Evolutionary conservation across 2,113 vertebrate species (phyloP).

Genomic region (Lepidothrix coronata): DNA sequence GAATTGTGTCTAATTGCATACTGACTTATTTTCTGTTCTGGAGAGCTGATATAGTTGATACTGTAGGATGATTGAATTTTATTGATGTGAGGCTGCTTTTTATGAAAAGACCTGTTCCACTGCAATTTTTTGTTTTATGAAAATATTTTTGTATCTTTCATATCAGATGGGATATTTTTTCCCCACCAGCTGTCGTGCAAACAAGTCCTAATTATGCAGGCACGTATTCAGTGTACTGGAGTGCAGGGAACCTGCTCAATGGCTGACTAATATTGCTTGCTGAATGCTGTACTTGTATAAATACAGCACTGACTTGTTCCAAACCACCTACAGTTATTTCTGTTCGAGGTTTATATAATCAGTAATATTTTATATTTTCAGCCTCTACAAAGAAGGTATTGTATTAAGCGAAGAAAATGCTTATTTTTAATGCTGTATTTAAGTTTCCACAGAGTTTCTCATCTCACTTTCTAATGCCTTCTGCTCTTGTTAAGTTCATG

Average conservation of each 20-base stretch:
- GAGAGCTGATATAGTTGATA: neutral
- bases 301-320: conserved; percentile 26
- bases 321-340: conserved; percentile 29
- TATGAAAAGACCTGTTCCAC: neutral
- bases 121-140: conserved; percentile 1
- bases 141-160: conserved; percentile 21
- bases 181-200: conserved; percentile 28
- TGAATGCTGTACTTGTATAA: conserved; percentile 16
- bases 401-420: neutral
- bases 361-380: conserved; percentile 1
- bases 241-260: conserved; percentile 29
- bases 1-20: conserved; percentile 34
- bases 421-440: neutral
- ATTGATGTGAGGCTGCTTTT: neutral
- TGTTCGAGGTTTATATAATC: conserved; percentile 12
- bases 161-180: conserved; percentile 22
- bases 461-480: neutral
- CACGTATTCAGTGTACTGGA: neutral
- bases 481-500: neutral
- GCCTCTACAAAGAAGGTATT: neutral
- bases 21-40: conserved; percentile 12
- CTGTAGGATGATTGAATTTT: neutral
- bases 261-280: conserved; percentile 32
- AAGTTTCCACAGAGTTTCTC: neutral
- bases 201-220: conserved; percentile 24